Percentiles rank a stretch among this genome's conserved stretches.
Conservation (phyloP, 2,113 vertebrate species). For the Actinemys pallida region DNA sequence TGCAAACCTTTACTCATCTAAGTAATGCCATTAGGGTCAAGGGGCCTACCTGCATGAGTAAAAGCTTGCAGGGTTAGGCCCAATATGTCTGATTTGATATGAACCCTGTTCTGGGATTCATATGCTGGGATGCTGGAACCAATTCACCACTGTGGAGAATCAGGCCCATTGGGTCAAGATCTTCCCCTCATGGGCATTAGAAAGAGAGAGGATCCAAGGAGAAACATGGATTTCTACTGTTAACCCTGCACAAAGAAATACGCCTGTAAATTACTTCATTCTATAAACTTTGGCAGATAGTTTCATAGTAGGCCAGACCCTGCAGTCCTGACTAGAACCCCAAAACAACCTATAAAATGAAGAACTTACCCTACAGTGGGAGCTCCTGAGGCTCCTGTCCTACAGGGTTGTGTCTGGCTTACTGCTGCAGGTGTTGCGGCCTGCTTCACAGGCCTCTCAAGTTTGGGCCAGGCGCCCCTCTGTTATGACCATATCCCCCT, state of each 20-base stretch:
- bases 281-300: neutral
- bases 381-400: neutral
- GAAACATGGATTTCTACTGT: neutral
- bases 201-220: neutral
- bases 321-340: neutral
- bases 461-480: neutral
- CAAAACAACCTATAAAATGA: neutral
- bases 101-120: neutral
- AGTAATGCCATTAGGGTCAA: neutral
- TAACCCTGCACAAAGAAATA: neutral
- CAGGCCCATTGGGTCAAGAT: neutral
- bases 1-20: neutral
- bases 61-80: neutral
- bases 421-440: neutral
- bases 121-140: neutral
- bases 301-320: neutral
- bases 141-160: neutral
- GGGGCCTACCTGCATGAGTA: fast-evolving
- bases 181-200: neutral
- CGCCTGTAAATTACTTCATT: neutral
- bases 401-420: neutral
- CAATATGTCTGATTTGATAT: fast-evolving
- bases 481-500: neutral
- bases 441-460: neutral
- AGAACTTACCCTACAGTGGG: neutral